Base-by-base conservation (phyloP, 1,140 invertebrate genomes). In the Globodera rostochiensis region DNA sequence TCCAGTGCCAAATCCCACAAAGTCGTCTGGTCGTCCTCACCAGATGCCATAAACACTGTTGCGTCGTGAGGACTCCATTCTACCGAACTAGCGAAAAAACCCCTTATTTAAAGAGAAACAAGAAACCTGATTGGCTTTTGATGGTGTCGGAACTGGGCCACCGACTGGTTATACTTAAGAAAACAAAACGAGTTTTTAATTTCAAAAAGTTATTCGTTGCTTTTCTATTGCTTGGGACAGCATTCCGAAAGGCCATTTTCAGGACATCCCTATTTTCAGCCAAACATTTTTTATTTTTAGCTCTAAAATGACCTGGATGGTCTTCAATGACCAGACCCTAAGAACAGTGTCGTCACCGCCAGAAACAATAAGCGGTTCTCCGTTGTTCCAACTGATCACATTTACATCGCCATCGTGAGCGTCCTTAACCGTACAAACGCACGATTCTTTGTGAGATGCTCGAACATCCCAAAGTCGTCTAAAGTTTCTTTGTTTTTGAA, bases 1-100 rank as follows among this genome's bases (percentile, higher is more conserved):
- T 98, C 97, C 1, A 98, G 93, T 1, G 95, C 94, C 74, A 99
- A 92, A 91, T 99, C 98, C 97, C 97, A 99, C 47, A 98, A 91
- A 0, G 95, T 94, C n/a, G 98, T 93, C 90, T 98, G 96, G 91
- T 99, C 93, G 91, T 99, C 98, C 80, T 94, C 94, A 4, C 95
- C 95, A 50, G 95, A 94, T 3, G 95, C 95, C 6, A 96, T 95
- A 88, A 99, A 94, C 0, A 98, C 94, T 64, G 95, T 95, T 1
- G 93, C 93, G 89, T 99, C 97, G 50, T 92, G 92, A 76, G 95
- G 95, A 92, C 96, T 94, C 98, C 98, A 99, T 90, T 99, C 96
- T 0, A 99, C 93, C 0, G 95, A 96, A 19, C 95, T 98, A 36
- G 8, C 47, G 19, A 49, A 84, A 82, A 53, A 47, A 36, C 46